Conservation (phyloP, 1,140 invertebrate genomes). For the Danaus plexippus region DNA sequence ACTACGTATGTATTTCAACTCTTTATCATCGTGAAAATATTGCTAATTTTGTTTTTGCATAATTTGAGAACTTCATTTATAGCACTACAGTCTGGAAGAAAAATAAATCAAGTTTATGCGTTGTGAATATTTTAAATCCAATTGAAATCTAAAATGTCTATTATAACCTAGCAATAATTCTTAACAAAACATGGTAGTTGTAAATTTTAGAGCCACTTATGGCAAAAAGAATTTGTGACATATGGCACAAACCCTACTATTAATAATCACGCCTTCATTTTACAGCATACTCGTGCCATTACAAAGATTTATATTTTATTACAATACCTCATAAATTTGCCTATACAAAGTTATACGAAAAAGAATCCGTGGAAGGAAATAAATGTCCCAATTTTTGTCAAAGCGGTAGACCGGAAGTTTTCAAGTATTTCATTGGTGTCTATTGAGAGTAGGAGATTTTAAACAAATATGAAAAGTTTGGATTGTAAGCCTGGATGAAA, state of each 20-base stretch:
- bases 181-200: constrained; percentile 1
- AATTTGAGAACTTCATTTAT: no score
- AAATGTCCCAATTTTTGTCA: constrained; percentile 60
- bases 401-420: constrained; percentile 58
- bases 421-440: constrained; percentile 56
- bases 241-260: constrained; percentile 27
- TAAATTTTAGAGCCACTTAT: constrained; percentile 9
- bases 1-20: no score
- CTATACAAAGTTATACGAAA: constrained; percentile 50
- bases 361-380: constrained; percentile 54
- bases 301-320: constrained; percentile 54
- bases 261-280: constrained; percentile 46
- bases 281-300: constrained; percentile 48
- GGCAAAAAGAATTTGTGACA: constrained; percentile 36
- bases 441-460: constrained; percentile 51
- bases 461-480: constrained; percentile 58
- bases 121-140: no score
- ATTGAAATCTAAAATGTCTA: no score
- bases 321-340: constrained; percentile 61
- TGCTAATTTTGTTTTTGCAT: no score
- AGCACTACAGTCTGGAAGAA: no score
- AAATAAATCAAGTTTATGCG: no score
- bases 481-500: constrained; percentile 54
- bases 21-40: no score
- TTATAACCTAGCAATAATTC: constrained; percentile 16